phyloP scores from a whole-genome alignment of 2,888 invertebrate genomes.

The Pemphredon lugubris region DNA sequence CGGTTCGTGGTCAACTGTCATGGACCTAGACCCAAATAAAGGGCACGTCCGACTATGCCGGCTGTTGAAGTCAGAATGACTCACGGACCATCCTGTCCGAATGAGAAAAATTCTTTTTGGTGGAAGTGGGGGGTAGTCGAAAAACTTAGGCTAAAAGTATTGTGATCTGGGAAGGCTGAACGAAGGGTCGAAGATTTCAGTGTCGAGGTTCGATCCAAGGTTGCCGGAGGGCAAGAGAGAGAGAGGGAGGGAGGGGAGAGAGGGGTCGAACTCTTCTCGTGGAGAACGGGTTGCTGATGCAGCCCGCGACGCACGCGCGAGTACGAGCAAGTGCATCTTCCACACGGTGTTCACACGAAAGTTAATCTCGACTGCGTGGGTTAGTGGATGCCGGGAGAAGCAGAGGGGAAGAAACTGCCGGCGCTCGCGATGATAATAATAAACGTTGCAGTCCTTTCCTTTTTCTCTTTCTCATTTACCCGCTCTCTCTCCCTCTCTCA shows the following conservation, averaged over 20 bases:
- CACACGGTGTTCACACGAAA: conserved; percentile 69
- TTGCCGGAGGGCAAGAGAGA: too few species aligned
- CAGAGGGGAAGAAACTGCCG: conserved; percentile 28
- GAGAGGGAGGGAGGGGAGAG: too few species aligned
- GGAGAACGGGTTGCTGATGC: too few species aligned
- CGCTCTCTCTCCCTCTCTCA: conserved; percentile 4
- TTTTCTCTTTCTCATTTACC: conserved; percentile 23
- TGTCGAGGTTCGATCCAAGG: conserved; percentile 37
- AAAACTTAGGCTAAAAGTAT: too few species aligned
- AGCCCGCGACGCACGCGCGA: conserved; percentile 27
- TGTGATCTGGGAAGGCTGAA: too few species aligned
- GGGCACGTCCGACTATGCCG: too few species aligned
- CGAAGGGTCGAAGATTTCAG: conserved; percentile 17
- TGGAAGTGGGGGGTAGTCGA: too few species aligned
- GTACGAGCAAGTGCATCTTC: conserved; percentile 23
- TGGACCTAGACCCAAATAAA: too few species aligned
- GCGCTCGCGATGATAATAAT: conserved; percentile 72
- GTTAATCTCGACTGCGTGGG: conserved; percentile 67
- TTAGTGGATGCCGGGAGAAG: conserved; percentile 41
- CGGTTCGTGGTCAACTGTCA: too few species aligned
- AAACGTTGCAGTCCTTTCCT: conserved; percentile 65
- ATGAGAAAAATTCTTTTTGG: too few species aligned
- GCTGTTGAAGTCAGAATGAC: too few species aligned
- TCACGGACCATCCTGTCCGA: too few species aligned
- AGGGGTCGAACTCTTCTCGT: neutral